Evolutionary conservation across 2,797 vertebrate genomes (phyloP), one percentile per base, ranked within the genome.

Genomic region (Naso thynnoides): DNA sequence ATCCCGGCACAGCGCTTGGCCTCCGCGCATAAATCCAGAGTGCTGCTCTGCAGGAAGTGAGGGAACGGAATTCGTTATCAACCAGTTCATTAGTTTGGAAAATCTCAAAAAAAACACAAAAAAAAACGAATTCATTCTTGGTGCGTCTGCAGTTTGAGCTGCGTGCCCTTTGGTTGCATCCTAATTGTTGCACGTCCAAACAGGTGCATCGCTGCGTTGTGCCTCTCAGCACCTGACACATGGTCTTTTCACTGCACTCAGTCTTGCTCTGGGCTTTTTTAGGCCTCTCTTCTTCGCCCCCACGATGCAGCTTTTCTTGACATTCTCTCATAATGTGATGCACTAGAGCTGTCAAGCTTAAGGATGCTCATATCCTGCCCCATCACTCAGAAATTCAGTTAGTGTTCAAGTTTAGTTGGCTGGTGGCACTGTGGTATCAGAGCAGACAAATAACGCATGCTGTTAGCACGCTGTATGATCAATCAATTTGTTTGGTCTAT

Each of bases 81-180:
- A 60, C 66, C 73, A 76, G 84, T 88, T 78, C 81, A 88, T 91
- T 81, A 65, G 78, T 77, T 80, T 82, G 36, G 9, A 76, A 73
- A 79, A 65, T 82, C 79, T 75, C 21, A 36, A 52, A 27, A 11
- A 47, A n/a, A 8, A 29, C 19, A 82, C 70, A 45, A 70, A 55
- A 27, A 16, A 39, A 24, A 8, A 29, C 21, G 81, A 70, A 45
- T 73, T 63, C 13, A 72, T 63, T 53, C 58, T 23, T 26, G 27
- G 57, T 83, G 63, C 67, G 27, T 79, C 64, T 70, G 62, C 79
- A 66, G 23, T 29, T 26, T 57, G 18, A 60, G 71, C 48, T 1
- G 31, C 6, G 39, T 41, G 79, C 39, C 45, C 52, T 71, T 62
- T 54, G 3, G 10, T 53, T 7, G 56, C 63, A 60, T 62, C 73